Percentiles rank a stretch among this genome's conserved stretches.
These are phyloP conservation scores for Hippocampus zosterae DNA, from an alignment of 2,113 vertebrate genomes.

Conservation along the genomic window DNA sequence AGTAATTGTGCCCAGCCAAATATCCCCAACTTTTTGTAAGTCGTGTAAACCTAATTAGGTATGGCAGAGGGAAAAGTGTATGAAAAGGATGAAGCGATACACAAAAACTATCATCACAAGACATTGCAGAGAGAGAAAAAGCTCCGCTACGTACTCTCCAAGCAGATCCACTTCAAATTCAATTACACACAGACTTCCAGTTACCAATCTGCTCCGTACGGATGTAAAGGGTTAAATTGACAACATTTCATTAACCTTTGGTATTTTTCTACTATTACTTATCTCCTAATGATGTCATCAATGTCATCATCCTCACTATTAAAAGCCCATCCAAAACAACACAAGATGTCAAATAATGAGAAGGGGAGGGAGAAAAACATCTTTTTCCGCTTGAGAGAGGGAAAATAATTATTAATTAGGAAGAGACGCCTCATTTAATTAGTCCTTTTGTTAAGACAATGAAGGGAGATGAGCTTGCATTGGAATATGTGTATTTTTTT, in stretches of 20 bases:
- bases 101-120: background rate
- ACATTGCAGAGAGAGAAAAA: background rate
- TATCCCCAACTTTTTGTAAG: too few species aligned
- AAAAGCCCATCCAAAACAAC: conserved; percentile 18
- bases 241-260: background rate
- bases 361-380: conserved; percentile 5
- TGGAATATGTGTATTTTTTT: conserved; percentile 42
- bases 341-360: conserved; percentile 16
- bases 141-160: too few species aligned
- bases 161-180: too few species aligned
- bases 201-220: background rate
- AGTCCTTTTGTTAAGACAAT: conserved; percentile 52
- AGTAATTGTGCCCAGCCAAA: too few species aligned
- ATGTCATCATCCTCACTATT: background rate
- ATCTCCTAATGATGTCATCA: background rate
- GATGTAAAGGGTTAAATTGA: background rate
- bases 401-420: conserved; percentile 74
- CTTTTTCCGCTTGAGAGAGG: conserved; percentile 67
- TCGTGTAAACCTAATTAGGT: too few species aligned
- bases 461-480: conserved; percentile 43
- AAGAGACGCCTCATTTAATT: conserved; percentile 63
- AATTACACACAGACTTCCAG: background rate
- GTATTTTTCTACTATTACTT: conserved; percentile 1
- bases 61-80: background rate
- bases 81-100: background rate